Evolutionary conservation across 2,888 invertebrate genomes (phyloP).

Genomic region (Hirtodrosophila histrioides): DNA sequence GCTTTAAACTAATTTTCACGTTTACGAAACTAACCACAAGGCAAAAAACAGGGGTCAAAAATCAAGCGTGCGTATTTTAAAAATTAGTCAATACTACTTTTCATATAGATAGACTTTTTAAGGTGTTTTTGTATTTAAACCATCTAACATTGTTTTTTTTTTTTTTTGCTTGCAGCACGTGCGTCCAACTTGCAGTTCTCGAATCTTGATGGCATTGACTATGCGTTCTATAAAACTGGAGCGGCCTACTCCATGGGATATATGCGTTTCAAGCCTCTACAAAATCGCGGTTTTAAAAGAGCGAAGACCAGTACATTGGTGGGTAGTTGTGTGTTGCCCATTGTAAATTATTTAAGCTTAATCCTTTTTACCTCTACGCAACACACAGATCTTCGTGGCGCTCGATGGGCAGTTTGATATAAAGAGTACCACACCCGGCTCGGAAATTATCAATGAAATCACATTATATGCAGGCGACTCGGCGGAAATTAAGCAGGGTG

Average conservation of each 20-base stretch:
- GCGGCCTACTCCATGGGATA: slow-evolving; percentile 56
- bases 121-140: not conserved
- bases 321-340: not conserved
- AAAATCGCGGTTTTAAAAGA: slow-evolving; percentile 59
- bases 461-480: slow-evolving; percentile 59
- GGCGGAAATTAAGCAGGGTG: slow-evolving; percentile 63
- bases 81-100: too few relatives aligned
- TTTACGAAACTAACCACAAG: too few relatives aligned
- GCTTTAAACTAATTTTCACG: too few relatives aligned
- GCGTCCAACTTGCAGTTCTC: slow-evolving; percentile 59
- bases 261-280: slow-evolving; percentile 72
- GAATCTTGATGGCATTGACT: slow-evolving; percentile 71
- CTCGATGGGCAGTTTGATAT: slow-evolving; percentile 63
- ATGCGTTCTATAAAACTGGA: slow-evolving; percentile 73
- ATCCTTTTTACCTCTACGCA: too few relatives aligned
- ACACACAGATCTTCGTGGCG: slow-evolving; percentile 64
- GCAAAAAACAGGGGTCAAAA: too few relatives aligned
- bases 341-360: not conserved
- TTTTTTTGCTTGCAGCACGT: slow-evolving; percentile 36
- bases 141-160: not conserved
- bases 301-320: slow-evolving; percentile 62
- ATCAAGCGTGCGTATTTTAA: too few relatives aligned
- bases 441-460: slow-evolving; percentile 19
- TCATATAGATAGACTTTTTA: not conserved
- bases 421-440: slow-evolving; percentile 18